Evolutionary conservation across 2,797 vertebrate genomes (phyloP), one percentile per base, ranked within the genome.

Genomic region (Spinibarbus caldwelli): DNA sequence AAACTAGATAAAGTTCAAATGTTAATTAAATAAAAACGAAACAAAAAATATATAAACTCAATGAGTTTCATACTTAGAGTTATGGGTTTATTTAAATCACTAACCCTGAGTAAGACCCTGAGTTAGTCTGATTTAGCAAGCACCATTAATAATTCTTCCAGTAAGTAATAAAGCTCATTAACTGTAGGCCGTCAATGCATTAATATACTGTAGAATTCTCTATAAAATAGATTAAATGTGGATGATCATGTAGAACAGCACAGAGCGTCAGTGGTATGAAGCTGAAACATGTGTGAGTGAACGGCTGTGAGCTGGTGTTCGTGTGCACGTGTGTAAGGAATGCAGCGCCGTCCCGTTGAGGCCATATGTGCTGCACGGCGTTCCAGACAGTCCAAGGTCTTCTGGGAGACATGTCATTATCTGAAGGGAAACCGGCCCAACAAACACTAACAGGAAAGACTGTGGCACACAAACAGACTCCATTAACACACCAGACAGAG

Each of bases 321-420:
- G 75, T 12, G 15, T 57, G 67, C 57, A 38, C 62, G 83, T 12
- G 75, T 78, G 49, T 45, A 19, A 80, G 49, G 34, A 36, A 57
- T 76, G 79, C 82, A 38, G 36, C 26, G 45, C 47, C 10, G 80
- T 54, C 64, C 62, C 12, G 29, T 52, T 77, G 86, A 34, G 57
- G 82, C 57, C 84, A 81, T 79, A 88, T 90, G 90, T 88, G 77
- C 91, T 89, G 88, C 79, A 79, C 43, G 64, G 76, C 79, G 88
- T 89, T 90, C 89, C 91, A 93, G 93, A 94, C 92, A 91, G 90
- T 90, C 89, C 93, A 94, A 93, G 93, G 93, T 91, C 94, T 93
- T 73, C 5, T 68, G 89, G 88, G 91, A 94, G 93, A 92, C 91
- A 90, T 95, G 93, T 92, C 91, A 93, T 95, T 95, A 95, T 89